Percentiles rank a stretch among this genome's conserved stretches.
Evolutionary conservation across 2,797 vertebrate genomes (phyloP).

Genomic region (Amazona finschi): DNA sequence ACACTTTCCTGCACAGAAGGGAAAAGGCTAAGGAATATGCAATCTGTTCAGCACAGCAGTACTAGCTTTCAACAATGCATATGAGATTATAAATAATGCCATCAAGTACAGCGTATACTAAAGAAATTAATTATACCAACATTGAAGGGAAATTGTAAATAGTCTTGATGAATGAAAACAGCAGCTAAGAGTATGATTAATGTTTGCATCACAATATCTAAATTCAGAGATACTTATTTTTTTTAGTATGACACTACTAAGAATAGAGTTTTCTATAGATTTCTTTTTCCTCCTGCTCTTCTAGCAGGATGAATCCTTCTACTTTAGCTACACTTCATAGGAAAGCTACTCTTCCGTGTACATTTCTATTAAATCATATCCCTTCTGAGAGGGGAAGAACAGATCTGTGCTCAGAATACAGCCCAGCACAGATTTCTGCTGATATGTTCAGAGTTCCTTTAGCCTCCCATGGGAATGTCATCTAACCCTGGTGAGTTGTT

Average conservation of each 20-base stretch:
- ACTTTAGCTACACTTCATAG: not conserved
- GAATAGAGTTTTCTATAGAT: not conserved
- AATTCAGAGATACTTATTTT: not conserved
- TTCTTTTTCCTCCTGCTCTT: not conserved
- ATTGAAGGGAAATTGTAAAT: not conserved
- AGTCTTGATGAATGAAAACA: constrained; percentile 4
- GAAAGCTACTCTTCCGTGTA: not conserved
- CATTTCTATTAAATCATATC: not conserved
- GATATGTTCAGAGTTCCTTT: not conserved
- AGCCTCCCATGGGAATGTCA: not conserved
- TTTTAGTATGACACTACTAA: not conserved
- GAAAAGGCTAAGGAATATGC: not conserved
- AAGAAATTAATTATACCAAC: not conserved
- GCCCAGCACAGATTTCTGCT: not conserved
- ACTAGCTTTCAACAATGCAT: not conserved
- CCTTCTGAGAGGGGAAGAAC: not conserved
- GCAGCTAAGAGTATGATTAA: not conserved
- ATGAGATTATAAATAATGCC: not conserved
- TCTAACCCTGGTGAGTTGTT: not conserved
- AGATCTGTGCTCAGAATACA: not conserved
- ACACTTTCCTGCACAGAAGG: not conserved
- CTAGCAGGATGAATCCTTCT: not conserved
- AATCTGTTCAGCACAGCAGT: not conserved
- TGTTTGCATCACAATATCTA: not conserved
- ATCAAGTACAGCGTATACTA: not conserved